Percentiles rank a stretch among this genome's conserved stretches.
Evolutionary conservation across 2,888 invertebrate species (phyloP).

Genomic region (Parnassius glacialis): DNA sequence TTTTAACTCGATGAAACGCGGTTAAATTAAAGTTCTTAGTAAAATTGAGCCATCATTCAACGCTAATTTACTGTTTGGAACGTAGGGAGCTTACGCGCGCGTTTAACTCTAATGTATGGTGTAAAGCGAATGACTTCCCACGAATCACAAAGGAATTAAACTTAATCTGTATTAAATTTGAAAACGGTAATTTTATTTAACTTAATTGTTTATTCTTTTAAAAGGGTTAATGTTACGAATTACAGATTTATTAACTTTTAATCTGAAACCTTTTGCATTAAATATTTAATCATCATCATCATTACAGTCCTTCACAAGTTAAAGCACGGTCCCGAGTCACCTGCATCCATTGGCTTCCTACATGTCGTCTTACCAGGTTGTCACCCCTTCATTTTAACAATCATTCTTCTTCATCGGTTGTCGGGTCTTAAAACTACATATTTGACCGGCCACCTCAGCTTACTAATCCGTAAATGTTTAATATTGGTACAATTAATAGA

Average conservation of each 20-base stretch:
- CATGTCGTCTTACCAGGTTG: too few species aligned
- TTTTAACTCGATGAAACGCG: constrained; percentile 1
- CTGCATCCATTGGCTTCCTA: too few species aligned
- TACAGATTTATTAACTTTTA: constrained; percentile 4
- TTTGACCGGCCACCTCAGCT: too few species aligned
- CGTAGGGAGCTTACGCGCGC: constrained; percentile 34
- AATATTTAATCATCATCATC: too few species aligned
- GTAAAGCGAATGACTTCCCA: constrained; percentile 38
- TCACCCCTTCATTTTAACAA: too few species aligned
- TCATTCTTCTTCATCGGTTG: too few species aligned
- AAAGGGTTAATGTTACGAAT: constrained; percentile 13
- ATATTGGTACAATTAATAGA: too few species aligned
- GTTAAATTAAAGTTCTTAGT: constrained; percentile 17
- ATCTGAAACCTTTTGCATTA: too few species aligned
- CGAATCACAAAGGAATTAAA: constrained; percentile 30
- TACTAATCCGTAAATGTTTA: too few species aligned
- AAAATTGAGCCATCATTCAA: constrained; percentile 27
- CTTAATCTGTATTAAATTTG: constrained; percentile 23
- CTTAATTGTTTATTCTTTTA: constrained; percentile 17
- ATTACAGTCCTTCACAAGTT: too few species aligned
- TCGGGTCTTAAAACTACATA: too few species aligned
- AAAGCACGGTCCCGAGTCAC: too few species aligned
- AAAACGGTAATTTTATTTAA: constrained; percentile 19
- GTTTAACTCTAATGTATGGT: constrained; percentile 65
- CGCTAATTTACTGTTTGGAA: constrained; percentile 28